Base-by-base conservation (phyloP, 2,888 invertebrate genomes). In the Epistrophe eligans region DNA sequence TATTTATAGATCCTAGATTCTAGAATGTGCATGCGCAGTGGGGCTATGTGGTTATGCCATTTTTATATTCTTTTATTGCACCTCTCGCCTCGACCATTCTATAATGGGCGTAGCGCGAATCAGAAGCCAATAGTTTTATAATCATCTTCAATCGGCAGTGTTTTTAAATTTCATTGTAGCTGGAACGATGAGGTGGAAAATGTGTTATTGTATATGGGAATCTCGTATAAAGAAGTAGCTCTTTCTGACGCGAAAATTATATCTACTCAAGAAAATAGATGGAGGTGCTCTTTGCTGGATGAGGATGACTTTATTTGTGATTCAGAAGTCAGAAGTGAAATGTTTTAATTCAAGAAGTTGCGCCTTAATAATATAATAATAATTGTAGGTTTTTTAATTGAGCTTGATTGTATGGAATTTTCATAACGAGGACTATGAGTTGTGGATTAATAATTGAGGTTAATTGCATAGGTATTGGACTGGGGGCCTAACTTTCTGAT, bases 51-150 rank as follows among this genome's bases (percentile, higher is more conserved):
- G 43, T 28, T 80, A 77, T 85, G 77, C 38, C 62, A 87, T 79
- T 79, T 74, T 82, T 57, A 58, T 73, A 72, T 45, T 79, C 35
- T 50, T 82, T 87, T 87, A 87, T 87, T 79, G 72, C 79, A 66
- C 38, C 79, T 19, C 66, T 19, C 66, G 57, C 9, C 40, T 43
- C 8, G 35, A 1, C 15, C 11, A 17, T 8, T 28, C 28, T 28
- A 8, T 13, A 70, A 79, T 83, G 87, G 83, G 87, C 87, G 87
- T 87, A 76, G 57, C 55, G 76, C 76, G 76, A 87, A 87, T 83
- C 83, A 83, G 87, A 83, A 87, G 87, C 87, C 83, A 87, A 87
- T 87, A 83, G 87, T 66, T 87, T 87, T 87, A 83, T 87, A 87
- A 87, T 83, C 87, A 87, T 87, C 87, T 83, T 76, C 87, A 87